Evolutionary conservation across 2,888 invertebrate species (phyloP), one percentile per base, ranked within the genome.

Genomic region (Lottia scabra): DNA sequence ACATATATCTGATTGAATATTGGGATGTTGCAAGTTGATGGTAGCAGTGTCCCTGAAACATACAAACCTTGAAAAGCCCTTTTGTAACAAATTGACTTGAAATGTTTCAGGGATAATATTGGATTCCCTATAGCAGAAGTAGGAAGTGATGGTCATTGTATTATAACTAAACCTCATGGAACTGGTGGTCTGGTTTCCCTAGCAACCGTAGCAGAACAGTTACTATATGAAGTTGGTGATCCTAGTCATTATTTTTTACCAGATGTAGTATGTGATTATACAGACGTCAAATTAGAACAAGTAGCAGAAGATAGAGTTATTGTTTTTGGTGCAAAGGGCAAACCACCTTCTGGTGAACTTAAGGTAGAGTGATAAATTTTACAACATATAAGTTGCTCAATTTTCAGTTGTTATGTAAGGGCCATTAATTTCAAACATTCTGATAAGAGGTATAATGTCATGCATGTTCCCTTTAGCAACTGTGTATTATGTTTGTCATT

Each of bases 71-170:
- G n/a, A n/a, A n/a, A n/a, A n/a, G n/a, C n/a, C n/a, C n/a, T n/a
- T n/a, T n/a, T n/a, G n/a, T n/a, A n/a, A n/a, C n/a, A n/a, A n/a
- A n/a, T n/a, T n/a, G n/a, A n/a, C n/a, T n/a, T n/a, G n/a, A n/a
- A n/a, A n/a, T n/a, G 8, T 80, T 80, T 19, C 74, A 90, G 90
- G 90, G 85, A 87, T 56, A 87, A 88, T 72, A 90, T 90, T 70
- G 91, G 91, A 1, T 91, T 91, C 80, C 91, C 91, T 10, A 88
- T 91, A 30, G 91, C 90, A 8, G 89, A 91, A 45, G 90, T 89
- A 75, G 81, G 87, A 16, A 76, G 82, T 19, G 85, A 87, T 82
- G 91, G 91, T 0, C 80, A 81, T 23, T 88, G 90, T 74, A 74
- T 88, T 2, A 83, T 91, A 3, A 90, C 90, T 13, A 91, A 91